These are phyloP conservation scores for Phragmatobia fuliginosa DNA, from an alignment of 2,888 invertebrate species.

Conservation along the genomic window DNA sequence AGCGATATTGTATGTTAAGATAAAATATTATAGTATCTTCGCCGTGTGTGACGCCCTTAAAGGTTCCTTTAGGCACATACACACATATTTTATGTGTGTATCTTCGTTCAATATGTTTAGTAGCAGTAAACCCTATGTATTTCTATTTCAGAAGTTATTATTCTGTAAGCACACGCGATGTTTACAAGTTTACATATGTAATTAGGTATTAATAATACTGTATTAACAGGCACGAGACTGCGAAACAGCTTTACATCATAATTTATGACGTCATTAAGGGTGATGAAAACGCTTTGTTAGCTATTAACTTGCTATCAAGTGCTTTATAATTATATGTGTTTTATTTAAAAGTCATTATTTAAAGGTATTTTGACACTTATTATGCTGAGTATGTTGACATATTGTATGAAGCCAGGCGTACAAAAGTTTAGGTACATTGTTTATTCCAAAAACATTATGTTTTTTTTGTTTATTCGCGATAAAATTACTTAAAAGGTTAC, in stretches of 20 bases:
- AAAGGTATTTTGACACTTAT: neutral
- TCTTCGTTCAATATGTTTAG: neutral
- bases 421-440: too few relatives aligned
- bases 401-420: neutral
- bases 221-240: slow-evolving; percentile 50
- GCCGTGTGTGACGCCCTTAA: too few relatives aligned
- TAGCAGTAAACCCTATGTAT: neutral
- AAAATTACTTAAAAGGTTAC: too few relatives aligned
- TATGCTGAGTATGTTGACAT: neutral
- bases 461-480: too few relatives aligned
- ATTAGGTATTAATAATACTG: too few relatives aligned
- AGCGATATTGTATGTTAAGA: too few relatives aligned
- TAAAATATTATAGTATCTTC: too few relatives aligned
- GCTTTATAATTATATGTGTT: neutral
- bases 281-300: slow-evolving; percentile 37
- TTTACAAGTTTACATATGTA: slow-evolving; percentile 46
- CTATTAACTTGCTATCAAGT: slow-evolving; percentile 13
- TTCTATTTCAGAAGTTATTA: neutral
- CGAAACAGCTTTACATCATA: slow-evolving; percentile 42
- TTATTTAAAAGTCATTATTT: neutral
- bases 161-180: slow-evolving; percentile 26
- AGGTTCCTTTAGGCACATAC: too few relatives aligned
- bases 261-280: slow-evolving; percentile 45
- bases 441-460: too few relatives aligned
- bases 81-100: too few relatives aligned